Conservation (phyloP, 2,888 invertebrate genomes). For the Drosophila subsilvestris region DNA sequence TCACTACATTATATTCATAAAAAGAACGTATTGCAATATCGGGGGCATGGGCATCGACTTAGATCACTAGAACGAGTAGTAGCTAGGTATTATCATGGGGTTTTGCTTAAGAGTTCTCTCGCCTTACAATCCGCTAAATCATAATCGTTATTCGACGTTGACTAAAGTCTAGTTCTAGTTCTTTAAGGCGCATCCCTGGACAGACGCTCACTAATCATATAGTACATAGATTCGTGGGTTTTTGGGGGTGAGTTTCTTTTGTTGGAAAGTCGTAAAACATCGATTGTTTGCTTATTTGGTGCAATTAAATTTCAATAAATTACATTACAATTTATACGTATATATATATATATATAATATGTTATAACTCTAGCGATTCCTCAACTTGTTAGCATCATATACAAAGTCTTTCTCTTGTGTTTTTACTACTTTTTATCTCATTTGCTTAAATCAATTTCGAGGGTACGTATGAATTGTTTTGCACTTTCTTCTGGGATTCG, state of each 20-base stretch:
- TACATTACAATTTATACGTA: constrained; percentile 51
- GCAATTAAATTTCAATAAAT: constrained; percentile 75
- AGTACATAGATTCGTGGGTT: constrained; percentile 67
- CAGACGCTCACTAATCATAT: constrained; percentile 60
- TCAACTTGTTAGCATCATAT: constrained; percentile 70
- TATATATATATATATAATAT: constrained; percentile 30
- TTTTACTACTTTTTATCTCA: constrained; percentile 35
- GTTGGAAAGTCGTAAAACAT: constrained; percentile 63
- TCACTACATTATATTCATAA: constrained; percentile 31
- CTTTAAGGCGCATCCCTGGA: constrained; percentile 53
- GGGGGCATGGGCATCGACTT: constrained; percentile 56
- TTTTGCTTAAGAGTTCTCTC: constrained; percentile 28
- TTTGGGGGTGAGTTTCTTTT: constrained; percentile 16
- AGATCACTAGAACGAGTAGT: constrained; percentile 51
- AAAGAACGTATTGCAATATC: constrained; percentile 63
- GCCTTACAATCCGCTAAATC: constrained; percentile 28
- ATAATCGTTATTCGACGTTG: constrained; percentile 49
- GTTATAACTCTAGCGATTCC: constrained; percentile 54
- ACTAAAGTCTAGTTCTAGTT: constrained; percentile 57
- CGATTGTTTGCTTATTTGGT: constrained; percentile 56
- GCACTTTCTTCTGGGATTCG: constrained; percentile 32
- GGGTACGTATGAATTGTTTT: constrained; percentile 56
- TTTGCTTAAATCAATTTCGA: constrained; percentile 64
- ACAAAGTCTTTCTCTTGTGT: constrained; percentile 73
- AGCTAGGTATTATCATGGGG: constrained; percentile 54